Percentiles rank a stretch among this genome's conserved stretches.
Evolutionary conservation across 2,888 invertebrate species (phyloP).

Genomic region (Mimumesa dahlbomi): DNA sequence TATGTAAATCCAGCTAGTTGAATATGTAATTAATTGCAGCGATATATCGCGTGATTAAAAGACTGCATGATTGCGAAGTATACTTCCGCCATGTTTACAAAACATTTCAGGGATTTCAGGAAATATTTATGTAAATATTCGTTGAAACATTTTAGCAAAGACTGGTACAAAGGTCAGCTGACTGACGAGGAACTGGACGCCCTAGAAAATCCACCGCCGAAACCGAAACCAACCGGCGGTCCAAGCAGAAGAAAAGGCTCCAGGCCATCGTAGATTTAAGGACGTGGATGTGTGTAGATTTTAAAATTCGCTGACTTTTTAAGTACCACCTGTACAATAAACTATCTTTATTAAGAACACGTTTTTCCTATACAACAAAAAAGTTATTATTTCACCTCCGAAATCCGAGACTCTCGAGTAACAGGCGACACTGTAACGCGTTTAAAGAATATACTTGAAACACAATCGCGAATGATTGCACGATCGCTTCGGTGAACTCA

Average conservation of each 20-base stretch:
- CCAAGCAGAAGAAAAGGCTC: slow-evolving; percentile 80
- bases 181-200: slow-evolving; percentile 90
- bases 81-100: too few relatives aligned
- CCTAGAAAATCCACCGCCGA: slow-evolving; percentile 89
- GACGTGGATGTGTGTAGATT: slow-evolving; percentile 31
- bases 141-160: slow-evolving; percentile 89
- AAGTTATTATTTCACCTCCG: not conserved
- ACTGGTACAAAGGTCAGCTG: slow-evolving; percentile 93
- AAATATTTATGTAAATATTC: too few relatives aligned
- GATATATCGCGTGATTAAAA: too few relatives aligned
- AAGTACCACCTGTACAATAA: slow-evolving; percentile 60
- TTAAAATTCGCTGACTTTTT: slow-evolving; percentile 46
- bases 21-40: too few relatives aligned
- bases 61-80: too few relatives aligned
- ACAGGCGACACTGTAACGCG: not conserved
- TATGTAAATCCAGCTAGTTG: too few relatives aligned
- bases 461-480: not conserved
- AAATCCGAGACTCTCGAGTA: not conserved
- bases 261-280: slow-evolving; percentile 73
- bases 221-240: slow-evolving; percentile 82
- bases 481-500: slow-evolving; percentile 10
- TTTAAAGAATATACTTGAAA: not conserved
- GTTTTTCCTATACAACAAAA: not conserved
- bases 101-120: too few relatives aligned
- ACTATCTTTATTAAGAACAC: slow-evolving; percentile 50